Evolutionary conservation across 2,113 vertebrate species (phyloP).

Genomic region (Nycticryphes semicollaris): DNA sequence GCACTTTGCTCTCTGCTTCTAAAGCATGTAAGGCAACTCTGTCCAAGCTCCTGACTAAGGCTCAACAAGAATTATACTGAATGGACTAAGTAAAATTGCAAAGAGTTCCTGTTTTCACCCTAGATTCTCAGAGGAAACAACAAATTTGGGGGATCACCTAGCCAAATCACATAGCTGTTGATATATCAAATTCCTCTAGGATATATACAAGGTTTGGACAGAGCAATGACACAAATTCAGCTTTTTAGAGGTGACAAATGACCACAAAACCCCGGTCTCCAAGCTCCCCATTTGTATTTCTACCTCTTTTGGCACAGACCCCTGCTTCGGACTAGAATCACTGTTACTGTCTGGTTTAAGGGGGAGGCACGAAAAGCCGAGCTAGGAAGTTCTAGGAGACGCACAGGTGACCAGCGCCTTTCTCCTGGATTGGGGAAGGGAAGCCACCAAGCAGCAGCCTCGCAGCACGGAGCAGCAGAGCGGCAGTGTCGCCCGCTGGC

Average conservation of each 20-base stretch:
- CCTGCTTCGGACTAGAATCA: neutral
- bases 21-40: neutral
- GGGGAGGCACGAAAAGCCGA: accelerated
- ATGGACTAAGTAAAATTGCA: neutral
- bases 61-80: neutral
- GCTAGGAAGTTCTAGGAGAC: accelerated
- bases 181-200: neutral
- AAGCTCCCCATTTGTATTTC: neutral
- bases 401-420: neutral
- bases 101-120: neutral
- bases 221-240: neutral
- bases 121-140: neutral
- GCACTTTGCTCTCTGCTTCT: neutral
- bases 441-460: neutral
- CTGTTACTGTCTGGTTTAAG: accelerated
- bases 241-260: neutral
- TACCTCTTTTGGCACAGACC: neutral
- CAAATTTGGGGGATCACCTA: neutral
- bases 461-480: neutral
- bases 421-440: accelerated
- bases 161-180: neutral
- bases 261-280: neutral
- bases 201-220: neutral
- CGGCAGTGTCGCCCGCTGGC: conserved; percentile 45
- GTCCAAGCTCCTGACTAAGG: neutral